Evolutionary conservation across 1,140 invertebrate species (phyloP).

Genomic region (Matsumurasca onukii): DNA sequence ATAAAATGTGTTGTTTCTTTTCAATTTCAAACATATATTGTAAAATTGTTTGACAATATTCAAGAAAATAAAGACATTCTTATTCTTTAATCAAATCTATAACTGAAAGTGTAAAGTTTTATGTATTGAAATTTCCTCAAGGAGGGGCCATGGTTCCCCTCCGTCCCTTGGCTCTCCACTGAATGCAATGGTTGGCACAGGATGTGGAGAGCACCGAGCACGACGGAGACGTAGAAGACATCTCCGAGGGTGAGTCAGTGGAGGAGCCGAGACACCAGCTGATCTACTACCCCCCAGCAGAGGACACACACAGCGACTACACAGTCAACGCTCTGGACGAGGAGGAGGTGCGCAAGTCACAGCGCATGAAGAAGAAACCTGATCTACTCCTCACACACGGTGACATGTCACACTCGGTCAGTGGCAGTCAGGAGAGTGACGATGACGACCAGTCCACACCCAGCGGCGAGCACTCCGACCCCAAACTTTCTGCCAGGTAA

Average conservation of each 20-base stretch:
- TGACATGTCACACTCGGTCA: slow-evolving; percentile 52
- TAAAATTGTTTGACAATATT: no score
- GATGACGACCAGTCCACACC: slow-evolving; percentile 75
- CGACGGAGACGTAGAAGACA: slow-evolving; percentile 83
- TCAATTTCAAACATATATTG: no score
- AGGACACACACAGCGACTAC: slow-evolving; percentile 68
- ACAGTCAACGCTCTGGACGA: slow-evolving; percentile 86
- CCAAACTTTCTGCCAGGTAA: slow-evolving; percentile 47
- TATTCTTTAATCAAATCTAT: no score
- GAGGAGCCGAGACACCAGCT: slow-evolving; percentile 65
- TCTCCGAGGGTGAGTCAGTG: slow-evolving; percentile 76
- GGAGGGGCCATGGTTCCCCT: no score
- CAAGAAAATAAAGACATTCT: no score
- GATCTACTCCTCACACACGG: slow-evolving; percentile 41
- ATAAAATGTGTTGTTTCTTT: no score
- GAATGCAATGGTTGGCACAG: no score
- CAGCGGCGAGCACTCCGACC: slow-evolving; percentile 69
- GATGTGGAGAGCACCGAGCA: slow-evolving; percentile 77
- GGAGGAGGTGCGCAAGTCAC: slow-evolving; percentile 76
- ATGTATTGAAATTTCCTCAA: no score
- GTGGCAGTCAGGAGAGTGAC: slow-evolving; percentile 73
- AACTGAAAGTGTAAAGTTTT: no score
- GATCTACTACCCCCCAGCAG: slow-evolving; percentile 59
- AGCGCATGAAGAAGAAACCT: slow-evolving; percentile 66
- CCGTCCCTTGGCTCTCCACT: no score